Evolutionary conservation across 2,113 vertebrate genomes (phyloP).

Genomic region (Malurus elegans): DNA sequence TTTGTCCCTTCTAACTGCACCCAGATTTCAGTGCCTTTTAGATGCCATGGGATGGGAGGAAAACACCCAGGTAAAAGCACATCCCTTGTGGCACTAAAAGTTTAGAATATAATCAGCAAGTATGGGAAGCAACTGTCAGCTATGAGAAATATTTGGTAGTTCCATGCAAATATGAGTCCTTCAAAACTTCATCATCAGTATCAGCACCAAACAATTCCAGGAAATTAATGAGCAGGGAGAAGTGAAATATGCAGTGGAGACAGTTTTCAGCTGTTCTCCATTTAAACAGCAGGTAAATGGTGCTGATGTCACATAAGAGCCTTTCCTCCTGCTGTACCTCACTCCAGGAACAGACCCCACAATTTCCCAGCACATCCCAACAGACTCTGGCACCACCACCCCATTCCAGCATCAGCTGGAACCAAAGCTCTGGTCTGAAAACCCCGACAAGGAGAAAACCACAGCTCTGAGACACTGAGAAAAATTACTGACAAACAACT

Average conservation of each 20-base stretch:
- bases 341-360: neutral
- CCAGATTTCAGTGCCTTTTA: neutral
- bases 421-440: neutral
- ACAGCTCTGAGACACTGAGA: neutral
- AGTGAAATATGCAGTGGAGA: neutral
- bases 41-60: rapidly evolving
- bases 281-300: neutral
- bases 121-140: neutral
- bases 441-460: neutral
- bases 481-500: neutral
- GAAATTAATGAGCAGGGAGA: neutral
- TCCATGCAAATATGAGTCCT: neutral
- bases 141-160: neutral
- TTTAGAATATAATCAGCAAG: neutral
- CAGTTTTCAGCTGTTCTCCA: neutral
- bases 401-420: neutral
- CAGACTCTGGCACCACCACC: neutral
- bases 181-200: neutral
- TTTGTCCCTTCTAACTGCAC: neutral
- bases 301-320: neutral
- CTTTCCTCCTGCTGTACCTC: rapidly evolving
- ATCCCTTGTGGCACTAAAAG: neutral
- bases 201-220: neutral
- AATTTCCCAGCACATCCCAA: neutral
- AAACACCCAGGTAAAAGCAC: neutral